Conservation (phyloP, 2,113 vertebrate species). For the Columba livia region DNA sequence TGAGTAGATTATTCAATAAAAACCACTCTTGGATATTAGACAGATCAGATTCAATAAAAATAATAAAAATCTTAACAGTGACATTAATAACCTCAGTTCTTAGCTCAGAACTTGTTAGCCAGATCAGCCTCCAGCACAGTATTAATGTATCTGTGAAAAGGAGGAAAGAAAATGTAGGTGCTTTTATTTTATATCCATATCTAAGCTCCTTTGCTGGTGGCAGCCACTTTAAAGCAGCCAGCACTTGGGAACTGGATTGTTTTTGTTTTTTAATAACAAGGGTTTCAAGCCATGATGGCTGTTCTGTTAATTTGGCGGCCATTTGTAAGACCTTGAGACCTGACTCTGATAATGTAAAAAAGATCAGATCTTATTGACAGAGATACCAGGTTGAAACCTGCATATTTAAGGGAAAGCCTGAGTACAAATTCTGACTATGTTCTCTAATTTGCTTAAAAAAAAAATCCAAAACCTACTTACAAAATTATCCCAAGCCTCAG, state of each 20-base stretch:
- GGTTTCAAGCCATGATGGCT: neutral
- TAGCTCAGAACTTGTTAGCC: constrained; percentile 62
- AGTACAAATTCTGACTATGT: neutral
- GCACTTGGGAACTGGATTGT: neutral
- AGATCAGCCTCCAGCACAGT: constrained; percentile 59
- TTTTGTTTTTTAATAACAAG: constrained; percentile 38
- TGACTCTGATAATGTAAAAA: constrained; percentile 37
- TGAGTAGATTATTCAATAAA: constrained; percentile 36
- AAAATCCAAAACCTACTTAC: neutral
- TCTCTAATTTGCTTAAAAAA: constrained; percentile 27
- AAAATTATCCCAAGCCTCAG: constrained; percentile 16
- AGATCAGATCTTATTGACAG: neutral
- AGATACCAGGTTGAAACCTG: neutral
- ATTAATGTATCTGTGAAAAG: neutral
- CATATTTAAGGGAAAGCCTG: neutral
- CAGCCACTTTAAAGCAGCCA: constrained; percentile 34
- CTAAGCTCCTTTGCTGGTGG: constrained; percentile 42
- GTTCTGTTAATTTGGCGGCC: constrained; percentile 55
- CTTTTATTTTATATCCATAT: constrained; percentile 49
- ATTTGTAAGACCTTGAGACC: constrained; percentile 44
- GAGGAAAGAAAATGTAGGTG: constrained; percentile 27
- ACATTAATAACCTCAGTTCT: constrained; percentile 55
- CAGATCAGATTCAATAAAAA: constrained; percentile 21
- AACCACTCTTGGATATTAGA: constrained; percentile 12
- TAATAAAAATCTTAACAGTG: constrained; percentile 5